Evolutionary conservation across 2,113 vertebrate genomes (phyloP), one percentile per base, ranked within the genome.

Genomic region (Collichthys lucidus): DNA sequence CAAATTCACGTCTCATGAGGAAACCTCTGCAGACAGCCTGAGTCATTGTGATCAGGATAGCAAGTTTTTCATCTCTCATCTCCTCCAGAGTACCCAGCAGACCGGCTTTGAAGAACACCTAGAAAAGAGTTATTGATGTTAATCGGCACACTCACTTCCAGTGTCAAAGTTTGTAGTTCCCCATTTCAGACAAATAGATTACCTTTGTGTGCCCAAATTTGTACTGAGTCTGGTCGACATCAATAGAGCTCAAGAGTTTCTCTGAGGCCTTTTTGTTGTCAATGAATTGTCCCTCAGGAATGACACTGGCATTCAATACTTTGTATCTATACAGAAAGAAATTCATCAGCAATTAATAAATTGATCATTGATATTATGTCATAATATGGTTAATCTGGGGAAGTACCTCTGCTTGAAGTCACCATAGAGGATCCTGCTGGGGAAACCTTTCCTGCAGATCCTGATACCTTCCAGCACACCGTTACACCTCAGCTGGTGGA

Each of bases 71-170:
- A 94, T 98, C 98, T 71, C 98, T 93, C 97, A 99, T 98, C 94
- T 98, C 98, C 95, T 99, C 98, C 70, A 99, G 93, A 1, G 89
- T 80, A 44, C 97, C 97, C 88, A 98, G 79, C 60, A 98, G 93
- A 24, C 97, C 97, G 85, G 97, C 97, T 96, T 98, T 98, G 93
- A 99, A 99, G 92, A 98, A 97, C 82, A 98, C 96, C 97, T 99
- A 29, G 63, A 64, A 67, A 2, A 74, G 50, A 88, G 7, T 29
- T 17, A 68, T n/a, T 69, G 11, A 64, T 40, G 35, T 40, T 40
- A 40, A 12, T 26, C 29, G 2, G 26, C 53, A 5, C 1, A 0
- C 26, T 42, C 29, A 5, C 10, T 61, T 76, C 3, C 19, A 60
- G 1, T 59, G 19, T 69, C 11, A 59, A 7, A 19, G 11, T 56